phyloP scores from a whole-genome alignment of 2,888 invertebrate species.

The Mechanitis messenoides region DNA sequence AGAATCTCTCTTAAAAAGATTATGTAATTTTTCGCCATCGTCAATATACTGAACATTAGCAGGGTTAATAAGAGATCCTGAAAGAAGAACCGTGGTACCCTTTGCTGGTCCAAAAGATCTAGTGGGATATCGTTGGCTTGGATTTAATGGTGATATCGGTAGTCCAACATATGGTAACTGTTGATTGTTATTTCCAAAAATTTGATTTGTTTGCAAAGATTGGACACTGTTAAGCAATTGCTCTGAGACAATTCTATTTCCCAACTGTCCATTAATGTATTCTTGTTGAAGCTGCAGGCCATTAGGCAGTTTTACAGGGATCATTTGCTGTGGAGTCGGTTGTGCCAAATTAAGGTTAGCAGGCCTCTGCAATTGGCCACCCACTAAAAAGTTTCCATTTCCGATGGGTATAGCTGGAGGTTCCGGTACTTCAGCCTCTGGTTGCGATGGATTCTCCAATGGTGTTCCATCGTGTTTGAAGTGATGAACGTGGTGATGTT shows the following conservation, averaged over 20 bases:
- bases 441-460: conserved; percentile 77
- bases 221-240: conserved; percentile 68
- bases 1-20: conserved; percentile 70
- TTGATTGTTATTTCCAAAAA: conserved; percentile 30
- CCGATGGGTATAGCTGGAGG: conserved; percentile 62
- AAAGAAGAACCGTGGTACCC: conserved; percentile 54
- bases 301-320: conserved; percentile 65
- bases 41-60: conserved; percentile 81
- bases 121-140: conserved; percentile 36
- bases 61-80: conserved; percentile 71
- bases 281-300: conserved; percentile 75
- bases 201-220: conserved; percentile 37
- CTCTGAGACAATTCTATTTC: conserved; percentile 74
- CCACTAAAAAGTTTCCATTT: conserved; percentile 77
- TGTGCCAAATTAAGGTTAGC: conserved; percentile 73
- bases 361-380: conserved; percentile 79
- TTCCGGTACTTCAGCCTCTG: conserved; percentile 73
- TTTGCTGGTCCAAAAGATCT: conserved; percentile 51
- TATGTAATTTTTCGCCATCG: conserved; percentile 60
- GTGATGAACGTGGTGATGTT: conserved; percentile 90
- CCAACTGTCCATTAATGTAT: conserved; percentile 80
- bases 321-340: conserved; percentile 54
- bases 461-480: conserved; percentile 84
- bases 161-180: conserved; percentile 38
- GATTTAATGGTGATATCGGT: conserved; percentile 39